These are phyloP conservation scores for Neostethus bicornis DNA, from an alignment of 2,797 vertebrate genomes.

Conservation along the genomic window DNA sequence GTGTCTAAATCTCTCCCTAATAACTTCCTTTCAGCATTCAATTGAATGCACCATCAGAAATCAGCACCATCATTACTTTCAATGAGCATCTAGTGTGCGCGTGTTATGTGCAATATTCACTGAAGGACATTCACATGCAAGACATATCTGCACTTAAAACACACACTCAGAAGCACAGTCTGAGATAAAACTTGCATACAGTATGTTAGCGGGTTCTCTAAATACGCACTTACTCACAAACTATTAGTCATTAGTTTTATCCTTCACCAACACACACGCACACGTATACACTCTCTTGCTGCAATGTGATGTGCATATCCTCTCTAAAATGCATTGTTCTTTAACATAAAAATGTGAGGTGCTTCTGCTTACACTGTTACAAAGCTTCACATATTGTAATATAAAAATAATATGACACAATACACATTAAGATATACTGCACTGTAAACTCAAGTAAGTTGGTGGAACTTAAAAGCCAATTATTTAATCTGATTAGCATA, in stretches of 20 bases:
- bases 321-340: no score
- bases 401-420: no score
- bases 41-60: no score
- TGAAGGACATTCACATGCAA: conserved; percentile 39
- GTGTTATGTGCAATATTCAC: conserved; percentile 5
- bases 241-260: conserved; percentile 53
- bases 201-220: conserved; percentile 46
- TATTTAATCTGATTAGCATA: no score
- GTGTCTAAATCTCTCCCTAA: conserved; percentile 40
- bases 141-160: neutral
- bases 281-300: conserved; percentile 20
- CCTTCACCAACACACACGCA: conserved; percentile 10
- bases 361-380: no score
- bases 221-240: conserved; percentile 50
- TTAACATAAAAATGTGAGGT: no score
- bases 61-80: conserved; percentile 61
- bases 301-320: no score
- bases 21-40: conserved; percentile 66
- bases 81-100: conserved; percentile 62
- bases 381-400: no score
- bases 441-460: no score
- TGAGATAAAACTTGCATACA: conserved; percentile 24
- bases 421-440: no score
- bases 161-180: neutral
- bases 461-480: no score